Evolutionary conservation across 2,113 vertebrate genomes (phyloP).

Genomic region (Tiliqua scincoides): DNA sequence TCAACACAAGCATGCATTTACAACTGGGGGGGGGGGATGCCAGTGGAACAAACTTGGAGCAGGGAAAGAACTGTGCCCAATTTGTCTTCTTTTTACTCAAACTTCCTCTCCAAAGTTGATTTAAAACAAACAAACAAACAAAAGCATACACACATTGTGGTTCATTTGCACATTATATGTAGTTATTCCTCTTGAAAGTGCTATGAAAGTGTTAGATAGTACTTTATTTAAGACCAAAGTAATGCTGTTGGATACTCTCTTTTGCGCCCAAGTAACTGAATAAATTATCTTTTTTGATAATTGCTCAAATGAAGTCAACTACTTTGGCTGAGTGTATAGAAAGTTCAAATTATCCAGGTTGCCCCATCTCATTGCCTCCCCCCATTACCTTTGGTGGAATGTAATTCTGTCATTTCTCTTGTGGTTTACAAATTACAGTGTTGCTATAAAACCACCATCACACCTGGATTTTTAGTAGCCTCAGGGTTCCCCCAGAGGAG

Average conservation of each 20-base stretch:
- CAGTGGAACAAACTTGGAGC: neutral
- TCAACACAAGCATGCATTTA: too few species aligned
- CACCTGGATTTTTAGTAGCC: slow-evolving; percentile 30
- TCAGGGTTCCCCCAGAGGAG: slow-evolving; percentile 35
- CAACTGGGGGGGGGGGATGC: too few species aligned
- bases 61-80: neutral
- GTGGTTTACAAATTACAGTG: neutral
- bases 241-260: neutral
- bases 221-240: too few species aligned
- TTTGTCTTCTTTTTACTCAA: neutral
- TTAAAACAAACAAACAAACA: neutral
- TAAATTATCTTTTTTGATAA: neutral
- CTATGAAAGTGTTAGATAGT: neutral
- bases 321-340: neutral
- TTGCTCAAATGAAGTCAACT: too few species aligned
- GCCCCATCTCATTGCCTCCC: rapidly evolving
- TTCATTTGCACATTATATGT: rapidly evolving
- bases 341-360: neutral
- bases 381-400: neutral
- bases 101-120: neutral
- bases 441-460: slow-evolving; percentile 20
- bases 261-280: neutral
- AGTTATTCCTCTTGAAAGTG: rapidly evolving
- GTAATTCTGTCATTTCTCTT: slow-evolving; percentile 31
- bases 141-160: rapidly evolving